Conservation (phyloP, 2,888 invertebrate genomes). For the Dyspetes luteomarginatus region DNA sequence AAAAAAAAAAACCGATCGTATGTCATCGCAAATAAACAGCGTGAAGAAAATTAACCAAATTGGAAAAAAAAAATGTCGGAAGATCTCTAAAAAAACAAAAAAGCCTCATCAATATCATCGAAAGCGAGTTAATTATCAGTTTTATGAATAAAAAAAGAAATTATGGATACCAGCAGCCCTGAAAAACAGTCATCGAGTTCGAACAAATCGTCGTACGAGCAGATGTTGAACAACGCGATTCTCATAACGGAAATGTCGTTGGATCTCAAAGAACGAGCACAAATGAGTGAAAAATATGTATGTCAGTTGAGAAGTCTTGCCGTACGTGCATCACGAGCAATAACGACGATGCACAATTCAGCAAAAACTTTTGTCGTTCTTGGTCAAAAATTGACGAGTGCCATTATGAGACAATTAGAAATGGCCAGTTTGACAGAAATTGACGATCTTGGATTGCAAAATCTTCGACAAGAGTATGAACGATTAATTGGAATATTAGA, state of each 20-base stretch:
- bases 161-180: conserved; percentile 17
- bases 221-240: conserved; percentile 80
- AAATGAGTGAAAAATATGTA: conserved; percentile 82
- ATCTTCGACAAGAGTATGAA: conserved; percentile 73
- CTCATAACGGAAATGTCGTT: conserved; percentile 82
- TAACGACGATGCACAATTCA: conserved; percentile 79
- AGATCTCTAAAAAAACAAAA: not conserved
- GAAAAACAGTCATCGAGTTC: not conserved
- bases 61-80: not conserved
- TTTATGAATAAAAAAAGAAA: not conserved
- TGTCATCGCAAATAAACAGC: not conserved
- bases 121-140: not conserved
- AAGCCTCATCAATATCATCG: not conserved
- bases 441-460: conserved; percentile 60
- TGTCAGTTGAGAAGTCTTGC: conserved; percentile 80
- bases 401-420: conserved; percentile 72
- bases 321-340: conserved; percentile 79
- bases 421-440: conserved; percentile 11
- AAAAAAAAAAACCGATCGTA: not conserved
- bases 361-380: conserved; percentile 74
- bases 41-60: not conserved
- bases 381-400: conserved; percentile 78
- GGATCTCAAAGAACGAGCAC: conserved; percentile 81
- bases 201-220: conserved; percentile 71
- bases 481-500: conserved; percentile 80